phyloP scores from a whole-genome alignment of 2,797 vertebrate species.

The Lophius americanus region DNA sequence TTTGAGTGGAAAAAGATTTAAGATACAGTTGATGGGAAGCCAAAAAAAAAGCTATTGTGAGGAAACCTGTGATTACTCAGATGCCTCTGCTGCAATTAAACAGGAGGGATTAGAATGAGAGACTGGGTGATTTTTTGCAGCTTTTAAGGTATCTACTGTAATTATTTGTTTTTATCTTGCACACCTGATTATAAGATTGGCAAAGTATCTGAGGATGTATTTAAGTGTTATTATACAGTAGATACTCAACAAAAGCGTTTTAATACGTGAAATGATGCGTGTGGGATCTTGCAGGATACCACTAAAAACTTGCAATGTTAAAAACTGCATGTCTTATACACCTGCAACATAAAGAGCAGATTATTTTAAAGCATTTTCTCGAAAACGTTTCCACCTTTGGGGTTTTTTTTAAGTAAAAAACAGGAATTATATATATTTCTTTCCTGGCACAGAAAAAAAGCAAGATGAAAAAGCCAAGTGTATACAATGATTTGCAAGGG shows the following conservation, averaged over 20 bases:
- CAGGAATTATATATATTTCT: too few relatives aligned
- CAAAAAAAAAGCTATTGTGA: constrained; percentile 42
- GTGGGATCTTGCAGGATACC: background rate
- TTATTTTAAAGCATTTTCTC: too few relatives aligned
- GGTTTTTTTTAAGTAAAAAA: too few relatives aligned
- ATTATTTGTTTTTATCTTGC: constrained; percentile 48
- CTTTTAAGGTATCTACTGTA: constrained; percentile 51
- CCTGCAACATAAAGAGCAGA: too few relatives aligned
- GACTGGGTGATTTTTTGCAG: constrained; percentile 32
- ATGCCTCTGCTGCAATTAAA: constrained; percentile 59
- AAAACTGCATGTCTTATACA: too few relatives aligned
- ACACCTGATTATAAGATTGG: constrained; percentile 42
- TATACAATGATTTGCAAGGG: background rate
- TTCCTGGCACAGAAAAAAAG: background rate
- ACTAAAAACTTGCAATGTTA: background rate
- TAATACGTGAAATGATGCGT: background rate
- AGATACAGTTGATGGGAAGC: constrained; percentile 46
- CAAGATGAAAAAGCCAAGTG: background rate
- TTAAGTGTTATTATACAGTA: constrained; percentile 42
- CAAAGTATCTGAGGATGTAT: constrained; percentile 27
- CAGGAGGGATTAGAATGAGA: constrained; percentile 48
- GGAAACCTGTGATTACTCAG: constrained; percentile 67
- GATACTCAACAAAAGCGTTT: background rate
- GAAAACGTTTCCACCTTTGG: too few relatives aligned
- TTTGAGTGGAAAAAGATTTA: constrained; percentile 45